Evolutionary conservation across 2,888 invertebrate genomes (phyloP), one percentile per base, ranked within the genome.

Genomic region (Himalopsyche tibetana): DNA sequence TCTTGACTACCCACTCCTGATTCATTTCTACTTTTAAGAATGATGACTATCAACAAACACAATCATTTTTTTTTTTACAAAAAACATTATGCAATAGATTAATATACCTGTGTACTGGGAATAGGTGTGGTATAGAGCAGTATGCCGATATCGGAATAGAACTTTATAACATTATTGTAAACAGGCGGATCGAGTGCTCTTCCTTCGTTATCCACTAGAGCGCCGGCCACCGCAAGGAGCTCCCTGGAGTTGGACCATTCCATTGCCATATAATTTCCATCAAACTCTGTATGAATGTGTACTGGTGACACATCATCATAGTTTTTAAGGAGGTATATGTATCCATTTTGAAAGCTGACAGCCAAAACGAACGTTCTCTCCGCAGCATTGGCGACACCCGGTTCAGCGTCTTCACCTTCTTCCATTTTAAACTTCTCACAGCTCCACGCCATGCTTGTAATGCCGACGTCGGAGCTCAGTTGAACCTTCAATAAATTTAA

Each of bases 381-480:
- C 87, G 94, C 91, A 85, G 93, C 94, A 91, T 94, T 94, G 81
- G 91, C 93, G 84, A 95, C 90, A 90, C 95, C 90, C 89, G 94
- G 91, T 90, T 94, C 94, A 2, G 94, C 94, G 89, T 97, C 97
- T 90, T 97, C 97, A 0, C 96, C 96, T 91, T 98, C 98, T 91
- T 98, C 98, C 98, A 99, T 98, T 93, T 98, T 98, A 92, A 99
- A 99, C 91, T 98, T 98, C 91, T 98, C 98, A 91, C 99, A 98
- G 36, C 98, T 98, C 99, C 99, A 99, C 19, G 97, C 96, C 97
- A 99, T 98, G 82, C 96, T 95, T 3, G 96, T 96, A 89, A 99
- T 98, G 11, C 96, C 96, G 85, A 98, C 96, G 90, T 97, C 96
- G 63, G 96, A 95, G 87, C 96, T 95, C n/a, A 98, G 91, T 90